Percentiles rank a stretch among this genome's conserved stretches.
These are phyloP conservation scores for Patiria pectinifera DNA, from an alignment of 53 echinoderm and acorn worm species.

Conservation along the genomic window DNA sequence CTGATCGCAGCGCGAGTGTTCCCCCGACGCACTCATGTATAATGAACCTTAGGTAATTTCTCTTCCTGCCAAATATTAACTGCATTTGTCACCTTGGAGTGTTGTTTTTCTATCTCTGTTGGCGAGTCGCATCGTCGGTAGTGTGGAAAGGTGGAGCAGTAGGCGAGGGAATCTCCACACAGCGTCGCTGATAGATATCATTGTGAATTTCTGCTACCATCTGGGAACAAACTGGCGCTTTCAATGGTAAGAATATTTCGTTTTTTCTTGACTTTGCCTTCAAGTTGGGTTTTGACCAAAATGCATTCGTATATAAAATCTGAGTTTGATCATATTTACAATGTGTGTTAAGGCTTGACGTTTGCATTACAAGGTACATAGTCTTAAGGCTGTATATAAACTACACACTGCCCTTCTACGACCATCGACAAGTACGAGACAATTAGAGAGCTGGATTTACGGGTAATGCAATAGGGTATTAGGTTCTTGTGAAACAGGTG, in stretches of 20 bases:
- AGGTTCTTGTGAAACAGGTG: too few species aligned
- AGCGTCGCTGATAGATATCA: neutral
- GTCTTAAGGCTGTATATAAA: too few species aligned
- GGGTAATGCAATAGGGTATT: too few species aligned
- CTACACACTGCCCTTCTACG: too few species aligned
- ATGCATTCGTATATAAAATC: neutral
- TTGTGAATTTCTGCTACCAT: neutral
- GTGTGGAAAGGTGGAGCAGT: neutral
- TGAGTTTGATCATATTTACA: neutral
- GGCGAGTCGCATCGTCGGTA: neutral
- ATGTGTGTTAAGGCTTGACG: too few species aligned
- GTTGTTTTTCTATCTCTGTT: neutral
- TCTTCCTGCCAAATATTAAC: slow-evolving; percentile 25
- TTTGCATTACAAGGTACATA: too few species aligned
- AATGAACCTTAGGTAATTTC: slow-evolving; percentile 11
- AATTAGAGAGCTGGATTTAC: too few species aligned
- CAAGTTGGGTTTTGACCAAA: neutral
- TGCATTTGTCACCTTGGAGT: neutral
- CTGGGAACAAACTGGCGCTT: neutral
- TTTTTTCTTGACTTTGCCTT: neutral
- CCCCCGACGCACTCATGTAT: neutral
- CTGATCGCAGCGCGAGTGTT: neutral
- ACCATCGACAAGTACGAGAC: too few species aligned
- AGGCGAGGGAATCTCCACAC: neutral
- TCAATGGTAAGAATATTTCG: slow-evolving; percentile 8